Percentiles rank a stretch among this genome's conserved stretches.
Conservation (phyloP, 92 coral and sea anemone genomes). For the Montipora capitata region DNA sequence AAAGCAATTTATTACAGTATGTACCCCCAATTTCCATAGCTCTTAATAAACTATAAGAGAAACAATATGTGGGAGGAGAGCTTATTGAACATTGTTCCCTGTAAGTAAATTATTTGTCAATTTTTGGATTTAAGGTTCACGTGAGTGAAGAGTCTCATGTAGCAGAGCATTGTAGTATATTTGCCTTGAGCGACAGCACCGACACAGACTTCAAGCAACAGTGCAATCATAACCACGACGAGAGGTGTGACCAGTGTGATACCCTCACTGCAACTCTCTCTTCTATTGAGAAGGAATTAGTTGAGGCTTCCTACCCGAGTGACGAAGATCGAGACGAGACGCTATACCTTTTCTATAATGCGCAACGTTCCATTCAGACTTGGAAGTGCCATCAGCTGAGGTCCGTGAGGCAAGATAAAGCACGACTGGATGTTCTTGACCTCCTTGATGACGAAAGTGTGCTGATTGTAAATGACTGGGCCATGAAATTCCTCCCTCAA, state of each 20-base stretch:
- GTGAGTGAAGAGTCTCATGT: too few relatives aligned
- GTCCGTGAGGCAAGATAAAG: too few relatives aligned
- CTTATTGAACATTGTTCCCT: too few relatives aligned
- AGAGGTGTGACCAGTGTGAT: slow-evolving; percentile 36
- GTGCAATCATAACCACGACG: slow-evolving; percentile 44
- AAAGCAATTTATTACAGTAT: too few relatives aligned
- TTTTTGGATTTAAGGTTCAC: too few relatives aligned
- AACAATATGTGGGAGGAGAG: too few relatives aligned
- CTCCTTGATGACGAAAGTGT: slow-evolving; percentile 20
- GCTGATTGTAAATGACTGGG: slow-evolving; percentile 67
- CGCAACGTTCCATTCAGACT: slow-evolving; percentile 54
- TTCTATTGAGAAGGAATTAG: slow-evolving; percentile 9
- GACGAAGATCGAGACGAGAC: slow-evolving; percentile 68
- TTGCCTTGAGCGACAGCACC: slow-evolving; percentile 36
- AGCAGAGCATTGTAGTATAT: too few relatives aligned
- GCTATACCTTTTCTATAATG: slow-evolving; percentile 25
- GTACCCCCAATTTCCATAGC: too few relatives aligned
- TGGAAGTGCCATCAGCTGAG: slow-evolving; percentile 64
- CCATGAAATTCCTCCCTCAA: slow-evolving; percentile 67
- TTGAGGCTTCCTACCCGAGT: slow-evolving; percentile 6
- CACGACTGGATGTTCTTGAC: too few relatives aligned
- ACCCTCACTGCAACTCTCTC: background rate
- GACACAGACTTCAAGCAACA: slow-evolving; percentile 21
- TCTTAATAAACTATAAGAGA: too few relatives aligned
- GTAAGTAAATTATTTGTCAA: too few relatives aligned